Base-by-base conservation (phyloP, 2,113 vertebrate genomes). In the Pipra filicauda region DNA sequence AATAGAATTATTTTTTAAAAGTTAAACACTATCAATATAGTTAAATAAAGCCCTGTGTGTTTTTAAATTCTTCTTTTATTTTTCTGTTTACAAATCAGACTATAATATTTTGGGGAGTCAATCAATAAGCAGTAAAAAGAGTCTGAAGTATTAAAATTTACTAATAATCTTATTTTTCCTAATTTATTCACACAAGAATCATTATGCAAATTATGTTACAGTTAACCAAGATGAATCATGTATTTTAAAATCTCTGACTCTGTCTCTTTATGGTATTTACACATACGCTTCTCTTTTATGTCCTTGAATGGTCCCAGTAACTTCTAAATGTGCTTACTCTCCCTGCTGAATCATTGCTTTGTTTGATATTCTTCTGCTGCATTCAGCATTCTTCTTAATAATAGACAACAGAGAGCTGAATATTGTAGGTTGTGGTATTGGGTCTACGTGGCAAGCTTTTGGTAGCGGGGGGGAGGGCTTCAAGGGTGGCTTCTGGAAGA, bases 271-370 rank as follows among this genome's bases (percentile, higher is more conserved):
- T 19, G 27, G 12, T 33, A 33, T 73, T 94, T 91, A 59, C 2
- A 1, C 13, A 28, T 62, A 67, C 0, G 0, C 3, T 0, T 57
- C 27, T 73, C 64, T 66, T 80, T 77, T 86, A 59, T 0, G 70
- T 69, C 88, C 93, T 96, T 95, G 85, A 92, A 37, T 39, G 85
- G 33, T 92, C 61, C 37, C 6, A 4, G 57, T 81, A 84, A 69
- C 39, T 67, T 91, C 44, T 15, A 70, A 91, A 74, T 49, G 20
- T 81, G 48, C 82, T 96, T 96, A 81, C 72, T 78, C 91, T 86
- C 79, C 71, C 62, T 95, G 92, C 92, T 94, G 95, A 96, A 91
- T 96, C 93, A 86, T 64, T 95, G 72, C 37, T 95, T 91, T 61
- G 39, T 91, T 88, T 86, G 35, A 80, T 77, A 84, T 69, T 92